These are phyloP conservation scores for Paratilapia polleni DNA, from an alignment of 2,113 vertebrate species.

Conservation along the genomic window DNA sequence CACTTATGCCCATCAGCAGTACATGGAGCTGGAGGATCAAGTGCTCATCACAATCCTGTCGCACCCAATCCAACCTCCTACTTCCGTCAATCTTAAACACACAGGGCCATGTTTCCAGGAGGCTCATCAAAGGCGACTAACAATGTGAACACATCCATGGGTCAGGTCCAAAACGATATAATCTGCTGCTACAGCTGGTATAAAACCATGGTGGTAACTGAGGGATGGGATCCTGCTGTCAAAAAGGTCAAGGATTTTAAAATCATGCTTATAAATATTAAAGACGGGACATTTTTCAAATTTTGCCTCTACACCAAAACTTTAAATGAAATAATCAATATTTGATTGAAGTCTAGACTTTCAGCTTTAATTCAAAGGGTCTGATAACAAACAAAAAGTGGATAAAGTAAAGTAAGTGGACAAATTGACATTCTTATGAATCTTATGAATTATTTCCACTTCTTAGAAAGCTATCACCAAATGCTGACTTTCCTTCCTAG, in stretches of 20 bases:
- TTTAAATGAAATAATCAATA: background rate
- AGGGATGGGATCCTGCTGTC: background rate
- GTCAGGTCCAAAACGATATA: constrained; percentile 28
- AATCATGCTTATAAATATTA: background rate
- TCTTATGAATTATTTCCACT: background rate
- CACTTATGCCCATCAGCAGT: constrained; percentile 55
- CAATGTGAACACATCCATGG: constrained; percentile 6
- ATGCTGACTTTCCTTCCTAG: background rate
- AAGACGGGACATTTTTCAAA: background rate
- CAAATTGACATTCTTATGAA: background rate
- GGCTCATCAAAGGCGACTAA: constrained; percentile 35
- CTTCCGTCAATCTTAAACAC: constrained; percentile 28
- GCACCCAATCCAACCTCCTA: constrained; percentile 3
- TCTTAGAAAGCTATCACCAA: background rate
- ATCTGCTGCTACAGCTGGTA: background rate
- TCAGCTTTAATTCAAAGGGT: background rate
- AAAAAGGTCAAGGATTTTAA: background rate
- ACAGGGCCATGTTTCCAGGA: constrained; percentile 11
- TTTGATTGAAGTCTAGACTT: background rate
- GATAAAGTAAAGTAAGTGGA: background rate
- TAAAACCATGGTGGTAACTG: background rate
- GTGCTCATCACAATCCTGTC: constrained; percentile 40
- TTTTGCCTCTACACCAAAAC: background rate
- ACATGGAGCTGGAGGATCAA: constrained; percentile 37
- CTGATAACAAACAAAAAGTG: background rate